Evolutionary conservation across 2,113 vertebrate genomes (phyloP).

Genomic region (Sinosuthora webbiana): DNA sequence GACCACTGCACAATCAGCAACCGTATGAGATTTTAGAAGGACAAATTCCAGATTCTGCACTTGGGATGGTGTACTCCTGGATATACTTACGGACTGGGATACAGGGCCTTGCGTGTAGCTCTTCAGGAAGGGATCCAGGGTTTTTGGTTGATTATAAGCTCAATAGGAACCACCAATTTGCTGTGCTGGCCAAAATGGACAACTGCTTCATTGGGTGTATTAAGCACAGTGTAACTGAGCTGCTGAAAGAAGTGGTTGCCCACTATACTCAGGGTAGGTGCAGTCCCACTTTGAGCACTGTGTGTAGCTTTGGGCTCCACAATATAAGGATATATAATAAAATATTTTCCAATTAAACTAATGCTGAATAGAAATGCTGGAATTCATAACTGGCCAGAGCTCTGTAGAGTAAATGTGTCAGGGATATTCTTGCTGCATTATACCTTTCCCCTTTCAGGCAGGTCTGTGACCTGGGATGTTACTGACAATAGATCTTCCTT

Average conservation of each 20-base stretch:
- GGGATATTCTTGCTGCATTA: constrained; percentile 73
- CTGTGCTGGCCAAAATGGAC: not conserved
- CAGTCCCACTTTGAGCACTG: accelerated
- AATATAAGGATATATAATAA: not conserved
- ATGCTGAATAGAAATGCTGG: constrained; percentile 64
- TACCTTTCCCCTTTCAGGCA: constrained; percentile 75
- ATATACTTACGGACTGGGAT: not conserved
- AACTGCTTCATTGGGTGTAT: not conserved
- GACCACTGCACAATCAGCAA: not conserved
- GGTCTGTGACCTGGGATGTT: constrained; percentile 83
- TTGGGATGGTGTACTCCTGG: not conserved
- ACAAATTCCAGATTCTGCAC: not conserved
- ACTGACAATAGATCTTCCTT: not conserved
- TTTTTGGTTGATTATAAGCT: not conserved
- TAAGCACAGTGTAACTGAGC: not conserved
- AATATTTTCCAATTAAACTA: not conserved
- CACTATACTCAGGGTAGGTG: not conserved
- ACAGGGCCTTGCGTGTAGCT: not conserved
- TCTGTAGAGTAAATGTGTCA: constrained; percentile 75
- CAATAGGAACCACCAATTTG: not conserved
- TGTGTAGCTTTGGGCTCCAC: not conserved
- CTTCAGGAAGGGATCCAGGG: not conserved
- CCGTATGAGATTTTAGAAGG: not conserved
- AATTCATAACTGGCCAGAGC: constrained; percentile 79
- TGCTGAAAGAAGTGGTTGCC: not conserved